phyloP scores from a whole-genome alignment of 2,888 invertebrate genomes.

The Cheilosia soror region DNA sequence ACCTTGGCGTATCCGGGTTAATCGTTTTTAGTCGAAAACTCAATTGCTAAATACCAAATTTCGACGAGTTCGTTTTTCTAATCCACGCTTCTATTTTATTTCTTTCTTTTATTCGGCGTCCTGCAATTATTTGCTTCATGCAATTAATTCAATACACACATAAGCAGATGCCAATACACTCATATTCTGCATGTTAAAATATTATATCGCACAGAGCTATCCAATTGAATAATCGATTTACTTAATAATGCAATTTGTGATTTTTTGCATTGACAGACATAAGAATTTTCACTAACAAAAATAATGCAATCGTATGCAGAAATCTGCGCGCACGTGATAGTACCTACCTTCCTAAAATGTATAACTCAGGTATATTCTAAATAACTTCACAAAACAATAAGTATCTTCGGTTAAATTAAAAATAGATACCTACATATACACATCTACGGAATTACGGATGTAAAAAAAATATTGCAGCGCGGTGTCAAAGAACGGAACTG shows the following conservation, averaged over 20 bases:
- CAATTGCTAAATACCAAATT: slow-evolving; percentile 7
- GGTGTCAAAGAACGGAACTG: slow-evolving; percentile 32
- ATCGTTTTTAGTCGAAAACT: neutral
- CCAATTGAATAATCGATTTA: slow-evolving; percentile 68
- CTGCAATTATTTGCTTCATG: slow-evolving; percentile 32
- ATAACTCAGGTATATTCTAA: neutral
- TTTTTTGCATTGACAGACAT: slow-evolving; percentile 4
- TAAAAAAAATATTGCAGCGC: slow-evolving; percentile 12
- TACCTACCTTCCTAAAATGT: slow-evolving; percentile 14
- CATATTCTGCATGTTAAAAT: slow-evolving; percentile 37
- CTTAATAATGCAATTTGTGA: slow-evolving; percentile 9
- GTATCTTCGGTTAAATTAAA: neutral
- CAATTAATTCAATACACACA: slow-evolving; percentile 15
- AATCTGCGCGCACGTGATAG: slow-evolving; percentile 45
- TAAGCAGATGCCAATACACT: slow-evolving; percentile 46
- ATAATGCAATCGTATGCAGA: slow-evolving; percentile 10
- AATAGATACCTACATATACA: too few relatives aligned
- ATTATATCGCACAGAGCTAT: slow-evolving; percentile 20
- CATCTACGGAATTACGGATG: neutral
- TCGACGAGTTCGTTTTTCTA: neutral
- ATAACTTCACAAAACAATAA: slow-evolving; percentile 9
- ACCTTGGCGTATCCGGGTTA: slow-evolving; percentile 51
- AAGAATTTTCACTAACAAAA: neutral
- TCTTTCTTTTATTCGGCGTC: slow-evolving; percentile 15
- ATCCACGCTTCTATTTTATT: slow-evolving; percentile 24